Evolutionary conservation across 1,140 invertebrate genomes (phyloP).

Genomic region (Onthophagus taurus): DNA sequence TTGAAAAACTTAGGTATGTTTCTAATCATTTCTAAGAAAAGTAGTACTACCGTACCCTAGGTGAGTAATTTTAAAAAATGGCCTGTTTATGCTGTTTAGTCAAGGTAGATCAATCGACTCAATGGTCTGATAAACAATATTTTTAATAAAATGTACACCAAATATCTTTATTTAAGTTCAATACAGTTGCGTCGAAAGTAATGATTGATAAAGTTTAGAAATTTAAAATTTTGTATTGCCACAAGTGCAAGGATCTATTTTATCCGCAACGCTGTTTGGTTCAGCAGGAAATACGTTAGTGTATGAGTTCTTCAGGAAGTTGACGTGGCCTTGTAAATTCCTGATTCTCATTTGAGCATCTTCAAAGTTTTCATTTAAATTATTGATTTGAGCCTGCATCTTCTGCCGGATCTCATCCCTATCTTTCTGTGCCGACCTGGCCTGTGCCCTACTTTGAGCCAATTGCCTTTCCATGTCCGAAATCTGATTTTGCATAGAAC

Average conservation of each 20-base stretch:
- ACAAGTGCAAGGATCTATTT: slow-evolving; percentile 6
- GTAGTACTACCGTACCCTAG: too few relatives aligned
- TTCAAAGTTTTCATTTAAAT: slow-evolving; percentile 55
- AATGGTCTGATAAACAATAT: too few relatives aligned
- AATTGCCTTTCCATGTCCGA: slow-evolving; percentile 55
- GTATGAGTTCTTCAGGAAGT: slow-evolving; percentile 49
- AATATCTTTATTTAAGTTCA: too few relatives aligned
- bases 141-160: too few relatives aligned
- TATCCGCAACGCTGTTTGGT: too few relatives aligned
- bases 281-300: slow-evolving; percentile 27
- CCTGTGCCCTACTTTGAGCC: slow-evolving; percentile 49
- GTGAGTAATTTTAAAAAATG: too few relatives aligned
- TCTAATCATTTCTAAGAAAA: too few relatives aligned
- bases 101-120: too few relatives aligned
- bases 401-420: slow-evolving; percentile 56
- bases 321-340: slow-evolving; percentile 53
- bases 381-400: slow-evolving; percentile 57
- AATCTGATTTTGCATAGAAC: slow-evolving; percentile 52
- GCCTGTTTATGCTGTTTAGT: too few relatives aligned
- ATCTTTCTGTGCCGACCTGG: slow-evolving; percentile 53
- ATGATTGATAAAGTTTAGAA: too few relatives aligned
- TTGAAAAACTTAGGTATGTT: too few relatives aligned
- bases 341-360: slow-evolving; percentile 55
- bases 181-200: too few relatives aligned
- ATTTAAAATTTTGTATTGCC: slow-evolving; percentile 1